Conservation (phyloP, 2,888 invertebrate genomes). For the Habroteleia sp. region DNA sequence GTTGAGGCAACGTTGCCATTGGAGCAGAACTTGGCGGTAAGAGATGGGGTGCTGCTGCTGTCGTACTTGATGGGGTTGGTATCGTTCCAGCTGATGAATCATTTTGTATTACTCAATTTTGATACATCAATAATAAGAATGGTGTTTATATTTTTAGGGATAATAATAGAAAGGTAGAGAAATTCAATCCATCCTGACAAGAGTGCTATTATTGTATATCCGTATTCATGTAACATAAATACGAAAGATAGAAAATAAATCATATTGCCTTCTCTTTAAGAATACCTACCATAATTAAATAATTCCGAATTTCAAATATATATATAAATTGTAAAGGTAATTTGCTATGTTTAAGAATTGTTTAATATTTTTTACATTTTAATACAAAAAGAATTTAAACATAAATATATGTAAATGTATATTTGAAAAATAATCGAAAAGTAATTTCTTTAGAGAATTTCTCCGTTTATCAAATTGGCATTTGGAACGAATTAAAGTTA, state of each 20-base stretch:
- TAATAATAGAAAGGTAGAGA: slow-evolving; percentile 9
- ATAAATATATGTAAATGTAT: neutral
- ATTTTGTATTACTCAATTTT: slow-evolving; percentile 54
- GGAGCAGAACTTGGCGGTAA: slow-evolving; percentile 79
- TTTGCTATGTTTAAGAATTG: too few species aligned
- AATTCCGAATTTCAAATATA: too few species aligned
- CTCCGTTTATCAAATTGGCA: too few species aligned
- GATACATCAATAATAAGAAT: slow-evolving; percentile 38
- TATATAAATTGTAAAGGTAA: too few species aligned
- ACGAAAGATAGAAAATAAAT: neutral
- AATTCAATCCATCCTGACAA: slow-evolving; percentile 3
- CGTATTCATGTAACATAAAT: neutral
- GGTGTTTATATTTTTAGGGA: slow-evolving; percentile 18
- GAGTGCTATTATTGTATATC: neutral
- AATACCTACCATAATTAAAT: too few species aligned
- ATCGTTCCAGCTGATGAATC: slow-evolving; percentile 75
- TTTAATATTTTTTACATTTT: too few species aligned
- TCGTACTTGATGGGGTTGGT: slow-evolving; percentile 79
- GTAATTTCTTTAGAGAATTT: too few species aligned
- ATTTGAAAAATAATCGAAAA: neutral
- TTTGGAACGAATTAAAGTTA: too few species aligned
- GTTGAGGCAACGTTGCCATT: slow-evolving; percentile 84
- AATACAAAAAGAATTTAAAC: too few species aligned
- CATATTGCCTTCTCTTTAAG: neutral
- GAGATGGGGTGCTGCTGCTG: slow-evolving; percentile 75